Evolutionary conservation across 2,888 invertebrate species (phyloP), one percentile per base, ranked within the genome.

Genomic region (Eulithis testata): DNA sequence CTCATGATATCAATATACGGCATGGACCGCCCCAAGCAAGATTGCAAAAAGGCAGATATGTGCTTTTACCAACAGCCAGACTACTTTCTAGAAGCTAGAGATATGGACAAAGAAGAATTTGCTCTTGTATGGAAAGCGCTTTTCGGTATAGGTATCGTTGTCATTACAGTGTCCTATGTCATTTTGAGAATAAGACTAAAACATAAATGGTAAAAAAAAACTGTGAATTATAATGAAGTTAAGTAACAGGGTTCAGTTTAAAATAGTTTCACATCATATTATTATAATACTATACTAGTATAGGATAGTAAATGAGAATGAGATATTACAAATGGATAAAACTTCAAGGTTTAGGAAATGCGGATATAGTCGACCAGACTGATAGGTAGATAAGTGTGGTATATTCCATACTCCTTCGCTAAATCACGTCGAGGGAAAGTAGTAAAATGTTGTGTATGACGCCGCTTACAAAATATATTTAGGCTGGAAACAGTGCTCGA

Each of bases 1-100:
- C 93, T 97, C 0, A 94, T 97, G 73, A 90, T 97, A 44, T 94
- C 97, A 0, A 95, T 98, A 68, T 97, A 98, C 73, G 98, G 98
- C 7, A 96, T 96, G 85, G 94, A 96, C 74, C 93, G 98, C 0
- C 94, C 94, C 0, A 95, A 95, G 71, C 89, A 99, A 66, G 93
- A 94, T 1, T 98, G 98, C 82, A 94, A 95, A 0, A 94, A 94
- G 14, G 94, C 94, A 31, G 92, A 95, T 0, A 27, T 5, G 0
- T 98, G 98, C 78, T 96, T 97, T 80, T 96, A 95, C 79, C 88
- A 94, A 11, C 90, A 94, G 60, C 97, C 97, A 0, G 88, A 91
- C 58, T 95, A 95, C 73, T 95, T 99, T 71, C 90, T 99, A n/a
- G 93, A 95, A 70, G 95, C 96, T 66, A 91, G 96, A 75, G 97